phyloP scores from a whole-genome alignment of 1,140 invertebrate genomes.

The Drosophila parabipectinata region DNA sequence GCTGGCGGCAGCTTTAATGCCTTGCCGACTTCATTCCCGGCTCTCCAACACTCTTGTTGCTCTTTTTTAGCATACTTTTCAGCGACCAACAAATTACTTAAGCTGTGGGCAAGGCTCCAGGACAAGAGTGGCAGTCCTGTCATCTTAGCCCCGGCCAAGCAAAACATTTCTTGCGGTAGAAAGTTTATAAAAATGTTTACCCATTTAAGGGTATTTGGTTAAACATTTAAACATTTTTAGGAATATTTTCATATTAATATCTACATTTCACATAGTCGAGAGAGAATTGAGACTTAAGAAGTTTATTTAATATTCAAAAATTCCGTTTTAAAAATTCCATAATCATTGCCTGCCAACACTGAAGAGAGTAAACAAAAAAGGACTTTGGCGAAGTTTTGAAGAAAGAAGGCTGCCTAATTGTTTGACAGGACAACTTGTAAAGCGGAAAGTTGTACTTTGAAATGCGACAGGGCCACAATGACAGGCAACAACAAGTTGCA shows the following conservation, averaged over 20 bases:
- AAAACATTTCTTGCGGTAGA: not conserved
- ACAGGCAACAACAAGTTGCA: constrained; percentile 57
- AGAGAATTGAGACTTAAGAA: too few relatives aligned
- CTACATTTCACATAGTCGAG: too few relatives aligned
- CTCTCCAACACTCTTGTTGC: not conserved
- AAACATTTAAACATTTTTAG: too few relatives aligned
- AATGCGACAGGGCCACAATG: constrained; percentile 39
- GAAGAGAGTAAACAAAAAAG: not conserved
- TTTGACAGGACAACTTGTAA: constrained; percentile 63
- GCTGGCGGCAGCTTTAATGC: constrained; percentile 45
- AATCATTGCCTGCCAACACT: not conserved
- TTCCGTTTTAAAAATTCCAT: too few relatives aligned
- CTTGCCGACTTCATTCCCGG: not conserved
- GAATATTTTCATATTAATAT: too few relatives aligned
- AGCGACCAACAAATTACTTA: constrained; percentile 66
- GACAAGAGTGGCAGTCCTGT: constrained; percentile 1
- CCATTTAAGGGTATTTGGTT: too few relatives aligned
- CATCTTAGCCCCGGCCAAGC: not conserved
- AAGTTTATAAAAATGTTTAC: not conserved
- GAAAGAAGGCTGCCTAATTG: constrained; percentile 57
- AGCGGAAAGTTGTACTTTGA: constrained; percentile 49
- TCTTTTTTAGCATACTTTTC: constrained; percentile 63
- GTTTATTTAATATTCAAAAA: too few relatives aligned
- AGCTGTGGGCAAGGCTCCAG: constrained; percentile 22
- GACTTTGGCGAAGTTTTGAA: not conserved